These are phyloP conservation scores for Dolichotis patagonum DNA, from an alignment of 2,113 vertebrate species.

Conservation along the genomic window DNA sequence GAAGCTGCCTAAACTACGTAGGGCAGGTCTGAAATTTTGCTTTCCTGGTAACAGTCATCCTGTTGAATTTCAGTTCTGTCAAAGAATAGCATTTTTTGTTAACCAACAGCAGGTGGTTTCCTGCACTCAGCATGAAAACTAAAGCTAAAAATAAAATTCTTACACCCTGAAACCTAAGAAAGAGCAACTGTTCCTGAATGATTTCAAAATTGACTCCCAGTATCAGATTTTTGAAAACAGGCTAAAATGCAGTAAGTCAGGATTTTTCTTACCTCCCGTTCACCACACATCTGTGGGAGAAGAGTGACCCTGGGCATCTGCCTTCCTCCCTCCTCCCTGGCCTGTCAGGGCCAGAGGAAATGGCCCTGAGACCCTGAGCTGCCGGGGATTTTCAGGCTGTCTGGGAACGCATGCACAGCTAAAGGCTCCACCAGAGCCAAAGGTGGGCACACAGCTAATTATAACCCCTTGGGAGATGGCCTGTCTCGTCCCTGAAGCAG, in stretches of 20 bases:
- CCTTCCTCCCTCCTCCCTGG: neutral
- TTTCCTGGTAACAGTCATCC: neutral
- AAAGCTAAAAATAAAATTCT: neutral
- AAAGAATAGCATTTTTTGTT: conserved; percentile 20
- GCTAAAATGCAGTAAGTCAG: neutral
- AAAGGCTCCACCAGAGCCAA: neutral
- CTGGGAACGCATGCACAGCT: conserved; percentile 22
- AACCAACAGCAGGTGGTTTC: neutral
- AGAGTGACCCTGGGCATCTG: neutral
- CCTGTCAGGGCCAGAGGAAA: neutral
- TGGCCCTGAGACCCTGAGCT: neutral
- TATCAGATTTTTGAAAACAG: neutral
- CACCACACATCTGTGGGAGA: neutral
- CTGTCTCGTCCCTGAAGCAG: neutral
- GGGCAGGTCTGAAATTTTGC: neutral
- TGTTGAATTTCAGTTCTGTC: neutral
- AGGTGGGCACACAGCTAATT: conserved; percentile 50
- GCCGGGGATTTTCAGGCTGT: conserved; percentile 58
- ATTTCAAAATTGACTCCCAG: neutral
- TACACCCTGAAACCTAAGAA: neutral
- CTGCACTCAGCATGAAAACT: neutral
- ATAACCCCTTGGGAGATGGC: neutral
- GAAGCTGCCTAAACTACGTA: neutral
- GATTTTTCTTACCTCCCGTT: conserved; percentile 16
- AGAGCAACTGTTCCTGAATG: neutral